phyloP scores from a whole-genome alignment of 2,113 vertebrate genomes.

The Ceratotherium simum region DNA sequence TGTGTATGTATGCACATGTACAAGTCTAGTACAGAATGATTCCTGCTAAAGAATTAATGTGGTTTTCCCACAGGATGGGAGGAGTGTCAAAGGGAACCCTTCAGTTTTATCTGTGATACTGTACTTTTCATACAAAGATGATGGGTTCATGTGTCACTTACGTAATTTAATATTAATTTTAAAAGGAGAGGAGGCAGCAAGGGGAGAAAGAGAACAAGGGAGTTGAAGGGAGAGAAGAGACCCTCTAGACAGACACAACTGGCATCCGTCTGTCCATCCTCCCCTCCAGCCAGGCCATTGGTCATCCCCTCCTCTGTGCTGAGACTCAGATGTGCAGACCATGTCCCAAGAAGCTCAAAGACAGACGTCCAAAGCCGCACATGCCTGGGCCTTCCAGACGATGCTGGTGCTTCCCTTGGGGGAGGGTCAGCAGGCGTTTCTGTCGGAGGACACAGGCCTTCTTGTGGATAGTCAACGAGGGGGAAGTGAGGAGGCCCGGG shows the following conservation, averaged over 20 bases:
- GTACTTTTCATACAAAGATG: not conserved
- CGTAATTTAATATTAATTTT: conserved; percentile 15
- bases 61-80: not conserved
- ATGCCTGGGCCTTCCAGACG: not conserved
- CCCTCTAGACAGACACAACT: not conserved
- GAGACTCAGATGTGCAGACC: not conserved
- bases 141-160: not conserved
- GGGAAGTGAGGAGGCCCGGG: accelerated
- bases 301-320: not conserved
- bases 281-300: not conserved
- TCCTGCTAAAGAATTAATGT: not conserved
- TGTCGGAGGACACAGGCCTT: not conserved
- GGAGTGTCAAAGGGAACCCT: not conserved
- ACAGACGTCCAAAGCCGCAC: not conserved
- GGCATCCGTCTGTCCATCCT: not conserved
- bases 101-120: not conserved
- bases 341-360: not conserved
- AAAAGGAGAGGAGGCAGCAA: not conserved
- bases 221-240: not conserved
- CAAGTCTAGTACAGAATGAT: not conserved
- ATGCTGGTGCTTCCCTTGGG: not conserved
- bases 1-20: too few relatives aligned
- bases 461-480: not conserved
- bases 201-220: not conserved
- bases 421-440: not conserved